A percentile compares a stretch with the other conserved stretches of the same genome.
Conservation (phyloP, 1,140 invertebrate genomes). For the Hormaphis cornu region DNA sequence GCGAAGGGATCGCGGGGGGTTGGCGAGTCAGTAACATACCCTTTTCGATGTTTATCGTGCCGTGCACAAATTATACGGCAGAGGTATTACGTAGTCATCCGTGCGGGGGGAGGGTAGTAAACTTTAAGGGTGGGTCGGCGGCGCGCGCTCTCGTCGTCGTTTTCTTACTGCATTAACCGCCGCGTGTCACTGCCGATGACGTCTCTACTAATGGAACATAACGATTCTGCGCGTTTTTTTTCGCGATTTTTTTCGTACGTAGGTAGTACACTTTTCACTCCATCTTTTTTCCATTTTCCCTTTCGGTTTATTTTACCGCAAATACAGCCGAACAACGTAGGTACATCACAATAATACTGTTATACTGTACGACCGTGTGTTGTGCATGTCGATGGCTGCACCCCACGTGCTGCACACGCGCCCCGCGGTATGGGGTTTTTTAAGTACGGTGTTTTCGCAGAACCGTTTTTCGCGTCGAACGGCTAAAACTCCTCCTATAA, state of each 20-base stretch:
- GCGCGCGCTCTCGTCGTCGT: not conserved
- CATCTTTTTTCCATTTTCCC: no score
- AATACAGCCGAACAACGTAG: no score
- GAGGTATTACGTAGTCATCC: slow-evolving; percentile 33
- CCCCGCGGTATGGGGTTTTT: not conserved
- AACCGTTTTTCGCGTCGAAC: no score
- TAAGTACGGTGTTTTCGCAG: not conserved
- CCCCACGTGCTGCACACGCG: no score
- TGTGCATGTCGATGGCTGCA: no score
- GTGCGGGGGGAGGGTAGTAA: no score
- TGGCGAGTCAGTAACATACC: slow-evolving; percentile 30
- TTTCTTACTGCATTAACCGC: slow-evolving; percentile 32
- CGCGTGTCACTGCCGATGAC: slow-evolving; percentile 32
- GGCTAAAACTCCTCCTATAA: no score
- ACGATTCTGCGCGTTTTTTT: slow-evolving; percentile 20
- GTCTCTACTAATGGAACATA: slow-evolving; percentile 32
- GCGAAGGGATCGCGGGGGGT: not conserved
- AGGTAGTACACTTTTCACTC: not conserved
- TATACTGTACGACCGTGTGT: no score
- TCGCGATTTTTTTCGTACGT: not conserved
- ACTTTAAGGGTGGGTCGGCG: slow-evolving; percentile 24
- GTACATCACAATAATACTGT: no score
- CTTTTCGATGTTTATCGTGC: slow-evolving; percentile 31
- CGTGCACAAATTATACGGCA: slow-evolving; percentile 31
- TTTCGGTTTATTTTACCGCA: no score